Evolutionary conservation across 2,113 vertebrate genomes (phyloP).

Genomic region (Diphyllodes magnificus): DNA sequence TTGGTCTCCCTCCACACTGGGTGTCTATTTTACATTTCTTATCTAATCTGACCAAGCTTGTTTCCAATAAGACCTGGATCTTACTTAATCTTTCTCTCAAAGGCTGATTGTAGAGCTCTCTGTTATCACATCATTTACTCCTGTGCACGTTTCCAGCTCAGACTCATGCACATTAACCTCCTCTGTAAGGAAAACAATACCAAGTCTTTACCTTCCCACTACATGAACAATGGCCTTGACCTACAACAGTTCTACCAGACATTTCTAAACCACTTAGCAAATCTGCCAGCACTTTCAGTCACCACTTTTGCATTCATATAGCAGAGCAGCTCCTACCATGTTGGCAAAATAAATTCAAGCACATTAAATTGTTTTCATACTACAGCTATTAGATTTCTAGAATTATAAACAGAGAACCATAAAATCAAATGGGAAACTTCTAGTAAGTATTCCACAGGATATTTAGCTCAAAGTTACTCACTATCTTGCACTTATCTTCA

Average conservation of each 20-base stretch:
- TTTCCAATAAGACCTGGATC: not conserved
- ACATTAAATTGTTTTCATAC: not conserved
- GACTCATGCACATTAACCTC: not conserved
- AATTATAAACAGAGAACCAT: not conserved
- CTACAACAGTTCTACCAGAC: not conserved
- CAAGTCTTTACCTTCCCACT: not conserved
- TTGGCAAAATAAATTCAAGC: not conserved
- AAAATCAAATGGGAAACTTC: not conserved
- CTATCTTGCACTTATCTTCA: not conserved
- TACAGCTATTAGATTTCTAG: not conserved
- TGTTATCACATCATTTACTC: not conserved
- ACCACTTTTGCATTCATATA: not conserved
- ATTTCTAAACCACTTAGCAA: not conserved
- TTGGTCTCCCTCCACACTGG: not conserved
- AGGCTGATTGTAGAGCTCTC: not conserved
- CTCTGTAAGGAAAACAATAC: not conserved
- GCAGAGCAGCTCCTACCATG: not conserved
- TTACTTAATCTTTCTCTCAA: not conserved
- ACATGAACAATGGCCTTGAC: not conserved
- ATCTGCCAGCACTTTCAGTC: not conserved
- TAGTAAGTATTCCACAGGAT: not conserved
- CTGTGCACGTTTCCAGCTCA: fast-evolving
- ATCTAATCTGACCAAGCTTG: not conserved
- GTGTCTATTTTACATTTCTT: not conserved
- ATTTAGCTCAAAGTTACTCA: not conserved